A percentile compares a stretch with the other conserved stretches of the same genome.
Evolutionary conservation across 53 echinoderm and acorn worm species (phyloP).

Genomic region (Apostichopus leukothele): DNA sequence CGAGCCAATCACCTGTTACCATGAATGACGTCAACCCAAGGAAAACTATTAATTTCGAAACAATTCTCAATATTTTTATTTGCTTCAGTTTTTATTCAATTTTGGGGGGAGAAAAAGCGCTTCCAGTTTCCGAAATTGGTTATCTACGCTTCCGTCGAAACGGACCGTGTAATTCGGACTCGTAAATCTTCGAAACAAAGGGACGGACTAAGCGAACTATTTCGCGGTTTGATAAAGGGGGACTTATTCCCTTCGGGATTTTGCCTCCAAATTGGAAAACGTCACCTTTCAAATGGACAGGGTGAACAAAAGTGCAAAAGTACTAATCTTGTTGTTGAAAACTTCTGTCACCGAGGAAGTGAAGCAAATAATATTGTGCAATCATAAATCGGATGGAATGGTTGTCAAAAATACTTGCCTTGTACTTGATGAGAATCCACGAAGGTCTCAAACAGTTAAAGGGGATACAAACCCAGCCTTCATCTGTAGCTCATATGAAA

Average conservation of each 20-base stretch:
- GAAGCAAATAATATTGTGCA: neutral
- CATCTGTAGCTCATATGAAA: too few species aligned
- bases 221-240: slow-evolving; percentile 3
- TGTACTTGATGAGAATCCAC: neutral
- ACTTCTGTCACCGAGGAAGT: neutral
- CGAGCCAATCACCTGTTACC: slow-evolving; percentile 31
- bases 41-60: neutral
- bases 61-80: slow-evolving; percentile 10
- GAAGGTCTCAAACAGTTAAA: neutral
- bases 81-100: slow-evolving; percentile 19
- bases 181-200: slow-evolving; percentile 40
- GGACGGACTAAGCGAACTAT: slow-evolving; percentile 29
- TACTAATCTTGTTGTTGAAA: neutral
- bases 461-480: too few species aligned
- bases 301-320: slow-evolving; percentile 5
- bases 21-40: slow-evolving; percentile 19
- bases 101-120: neutral
- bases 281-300: neutral
- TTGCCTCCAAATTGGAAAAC: slow-evolving; percentile 7
- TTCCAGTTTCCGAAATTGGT: slow-evolving; percentile 22
- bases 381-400: neutral
- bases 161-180: slow-evolving; percentile 10
- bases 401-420: neutral
- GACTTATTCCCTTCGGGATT: neutral
- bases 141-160: slow-evolving; percentile 8